Evolutionary conservation across 2,113 vertebrate species (phyloP), one percentile per base, ranked within the genome.

Genomic region (Bostrychus sinensis): DNA sequence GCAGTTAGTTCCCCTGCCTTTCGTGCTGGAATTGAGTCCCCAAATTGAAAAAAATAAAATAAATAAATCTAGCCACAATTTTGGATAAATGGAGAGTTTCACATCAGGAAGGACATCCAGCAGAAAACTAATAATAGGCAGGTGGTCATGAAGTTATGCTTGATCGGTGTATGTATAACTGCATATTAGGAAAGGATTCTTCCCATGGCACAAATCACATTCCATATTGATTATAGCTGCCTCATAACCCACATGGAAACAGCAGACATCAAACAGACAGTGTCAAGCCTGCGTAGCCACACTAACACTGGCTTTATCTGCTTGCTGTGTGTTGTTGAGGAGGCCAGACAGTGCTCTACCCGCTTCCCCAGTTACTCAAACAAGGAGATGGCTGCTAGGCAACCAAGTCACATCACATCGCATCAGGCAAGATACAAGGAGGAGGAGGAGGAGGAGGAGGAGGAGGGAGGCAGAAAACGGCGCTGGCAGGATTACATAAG

Each of bases 331-430:
- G 76, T 69, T 82, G 66, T 62, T 82, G 12, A 22, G 73, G 60
- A 80, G 72, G 85, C 67, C 75, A 81, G 76, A 88, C 83, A 82
- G 76, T 79, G 76, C 81, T 81, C 56, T 2, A 8, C 17, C 7
- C 41, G 60, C 80, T 86, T 83, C 73, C 86, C 77, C 83, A 66
- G 81, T 86, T 84, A 82, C 77, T 89, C 85, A 85, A 89, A 88
- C 86, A 78, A 82, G 83, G 75, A 74, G 73, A 79, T 78, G 86
- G 88, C 78, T 91, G 89, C 89, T 88, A 86, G 82, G 88, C 86
- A 89, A 91, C 85, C 72, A 69, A 85, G 85, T 84, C 80, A 86
- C 81, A 89, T 88, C 85, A 87, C 83, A 85, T 87, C 80, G 81
- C 78, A 85, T 89, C 87, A 89, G 78, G 77, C 72, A 56, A 58